Percentiles rank a stretch among this genome's conserved stretches.
Conservation (phyloP, 2,888 invertebrate genomes). For the Spodoptera littoralis region DNA sequence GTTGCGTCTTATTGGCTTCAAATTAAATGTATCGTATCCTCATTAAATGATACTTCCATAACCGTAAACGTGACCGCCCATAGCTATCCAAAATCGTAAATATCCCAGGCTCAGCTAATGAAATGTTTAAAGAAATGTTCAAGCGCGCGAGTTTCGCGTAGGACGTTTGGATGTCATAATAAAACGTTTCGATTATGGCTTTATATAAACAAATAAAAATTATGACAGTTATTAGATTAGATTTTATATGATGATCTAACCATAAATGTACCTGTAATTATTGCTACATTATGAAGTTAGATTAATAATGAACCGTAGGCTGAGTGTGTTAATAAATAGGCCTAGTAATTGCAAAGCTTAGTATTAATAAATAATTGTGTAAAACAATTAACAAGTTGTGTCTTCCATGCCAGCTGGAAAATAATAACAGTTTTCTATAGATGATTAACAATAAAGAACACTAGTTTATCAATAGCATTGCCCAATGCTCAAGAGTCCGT, state of each 20-base stretch:
- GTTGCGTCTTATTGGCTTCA: constrained; percentile 58
- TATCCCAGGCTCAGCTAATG: constrained; percentile 68
- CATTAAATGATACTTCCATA: constrained; percentile 65
- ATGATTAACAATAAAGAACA: constrained; percentile 63
- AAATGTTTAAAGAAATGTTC: constrained; percentile 70
- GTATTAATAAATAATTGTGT: constrained; percentile 25
- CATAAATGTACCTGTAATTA: constrained; percentile 24
- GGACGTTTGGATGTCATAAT: constrained; percentile 73
- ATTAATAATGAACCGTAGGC: constrained; percentile 15
- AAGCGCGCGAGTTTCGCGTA: constrained; percentile 66
- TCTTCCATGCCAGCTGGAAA: constrained; percentile 63
- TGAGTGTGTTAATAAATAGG: constrained; percentile 10
- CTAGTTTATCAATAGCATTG: constrained; percentile 67
- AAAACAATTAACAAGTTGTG: constrained; percentile 35
- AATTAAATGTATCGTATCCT: constrained; percentile 65
- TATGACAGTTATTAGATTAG: constrained; percentile 32
- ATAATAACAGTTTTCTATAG: constrained; percentile 66
- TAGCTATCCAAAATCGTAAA: constrained; percentile 75
- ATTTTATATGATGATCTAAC: constrained; percentile 24
- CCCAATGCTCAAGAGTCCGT: constrained; percentile 78
- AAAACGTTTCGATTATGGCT: constrained; percentile 69
- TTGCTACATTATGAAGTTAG: constrained; percentile 17
- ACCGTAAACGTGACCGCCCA: constrained; percentile 75
- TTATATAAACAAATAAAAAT: constrained; percentile 67
- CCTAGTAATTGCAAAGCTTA: constrained; percentile 10